Conservation (phyloP, 1,140 invertebrate species). For the Acromyrmex heyeri region DNA sequence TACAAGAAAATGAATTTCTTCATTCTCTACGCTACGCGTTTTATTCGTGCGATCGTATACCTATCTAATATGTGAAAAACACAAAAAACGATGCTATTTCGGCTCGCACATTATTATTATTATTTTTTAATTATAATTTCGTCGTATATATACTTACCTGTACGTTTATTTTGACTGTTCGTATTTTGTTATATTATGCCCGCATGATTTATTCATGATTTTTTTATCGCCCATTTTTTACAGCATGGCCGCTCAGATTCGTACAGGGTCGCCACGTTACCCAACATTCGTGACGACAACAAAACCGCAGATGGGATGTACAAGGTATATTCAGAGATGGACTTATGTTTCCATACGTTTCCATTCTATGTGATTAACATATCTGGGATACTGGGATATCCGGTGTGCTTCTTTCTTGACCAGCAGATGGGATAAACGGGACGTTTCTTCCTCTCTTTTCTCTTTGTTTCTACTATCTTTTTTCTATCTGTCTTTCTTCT, state of each 20-base stretch:
- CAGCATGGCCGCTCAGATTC: constrained; percentile 97
- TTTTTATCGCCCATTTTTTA: constrained; percentile 82
- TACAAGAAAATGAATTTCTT: background rate
- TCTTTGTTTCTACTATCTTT: background rate
- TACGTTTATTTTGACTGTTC: constrained; percentile 51
- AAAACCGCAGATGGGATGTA: constrained; percentile 96
- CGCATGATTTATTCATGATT: constrained; percentile 76
- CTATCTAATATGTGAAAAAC: background rate
- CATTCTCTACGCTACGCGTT: background rate
- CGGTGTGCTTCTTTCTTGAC: constrained; percentile 33
- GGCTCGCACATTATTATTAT: constrained; percentile 27
- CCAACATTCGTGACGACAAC: constrained; percentile 96
- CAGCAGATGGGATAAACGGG: constrained; percentile 4
- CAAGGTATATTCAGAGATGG: constrained; percentile 91
- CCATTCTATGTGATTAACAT: constrained; percentile 49
- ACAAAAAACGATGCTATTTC: background rate
- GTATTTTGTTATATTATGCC: constrained; percentile 64
- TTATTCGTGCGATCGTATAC: background rate
- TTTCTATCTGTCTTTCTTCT: background rate
- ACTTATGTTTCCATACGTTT: constrained; percentile 43
- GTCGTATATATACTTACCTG: background rate
- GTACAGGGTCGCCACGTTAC: constrained; percentile 96
- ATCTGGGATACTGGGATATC: background rate
- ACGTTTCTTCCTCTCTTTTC: constrained; percentile 39
- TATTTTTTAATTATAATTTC: constrained; percentile 36